These are phyloP conservation scores for Anthopleura sola DNA, from an alignment of 64 coral and sea anemone genomes.

Conservation along the genomic window DNA sequence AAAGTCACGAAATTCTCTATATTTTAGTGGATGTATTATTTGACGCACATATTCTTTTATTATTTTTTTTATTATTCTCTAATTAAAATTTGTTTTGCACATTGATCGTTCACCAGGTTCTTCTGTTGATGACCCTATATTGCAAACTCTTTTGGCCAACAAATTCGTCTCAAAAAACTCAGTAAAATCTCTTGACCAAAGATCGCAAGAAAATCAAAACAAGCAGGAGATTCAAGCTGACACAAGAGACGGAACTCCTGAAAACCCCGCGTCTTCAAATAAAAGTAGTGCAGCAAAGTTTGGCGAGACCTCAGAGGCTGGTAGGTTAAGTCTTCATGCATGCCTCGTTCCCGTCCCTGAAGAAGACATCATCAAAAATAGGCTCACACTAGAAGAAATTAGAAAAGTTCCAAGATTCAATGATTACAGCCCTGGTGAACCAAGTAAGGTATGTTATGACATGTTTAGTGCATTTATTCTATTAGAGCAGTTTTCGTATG, in stretches of 20 bases:
- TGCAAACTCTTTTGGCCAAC: constrained; percentile 45
- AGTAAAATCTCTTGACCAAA: neutral
- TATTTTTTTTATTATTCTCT: no score
- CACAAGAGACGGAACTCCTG: neutral
- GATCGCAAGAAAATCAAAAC: neutral
- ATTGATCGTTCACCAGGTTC: neutral
- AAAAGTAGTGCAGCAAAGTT: neutral
- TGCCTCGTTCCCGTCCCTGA: constrained; percentile 51
- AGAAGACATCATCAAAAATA: constrained; percentile 61
- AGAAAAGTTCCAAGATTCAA: constrained; percentile 81
- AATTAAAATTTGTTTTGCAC: no score
- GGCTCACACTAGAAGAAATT: constrained; percentile 71
- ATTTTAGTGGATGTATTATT: no score
- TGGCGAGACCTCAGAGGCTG: neutral
- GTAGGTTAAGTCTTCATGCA: neutral
- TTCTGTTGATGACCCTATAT: constrained; percentile 24
- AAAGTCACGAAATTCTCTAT: no score
- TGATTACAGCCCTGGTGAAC: constrained; percentile 71
- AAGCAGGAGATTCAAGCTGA: neutral
- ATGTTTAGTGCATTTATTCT: neutral
- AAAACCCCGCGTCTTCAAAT: neutral
- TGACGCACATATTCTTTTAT: no score
- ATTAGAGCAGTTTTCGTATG: no score
- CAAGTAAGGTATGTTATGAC: constrained; percentile 56
- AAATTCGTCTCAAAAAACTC: neutral